phyloP scores from a whole-genome alignment of 2,113 vertebrate species.

The Callithrix jacchus region DNA sequence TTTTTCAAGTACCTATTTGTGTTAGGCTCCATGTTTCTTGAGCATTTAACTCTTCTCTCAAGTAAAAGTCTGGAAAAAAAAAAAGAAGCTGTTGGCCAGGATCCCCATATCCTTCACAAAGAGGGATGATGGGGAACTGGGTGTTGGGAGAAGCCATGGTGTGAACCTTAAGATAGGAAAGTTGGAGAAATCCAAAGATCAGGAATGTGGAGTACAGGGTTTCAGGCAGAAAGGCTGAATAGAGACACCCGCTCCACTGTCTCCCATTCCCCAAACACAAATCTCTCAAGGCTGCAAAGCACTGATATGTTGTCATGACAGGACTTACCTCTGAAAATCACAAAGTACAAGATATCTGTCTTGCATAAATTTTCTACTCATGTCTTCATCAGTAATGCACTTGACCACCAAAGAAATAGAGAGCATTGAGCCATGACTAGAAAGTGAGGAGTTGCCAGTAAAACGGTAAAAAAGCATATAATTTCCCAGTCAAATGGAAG shows the following conservation, averaged over 20 bases:
- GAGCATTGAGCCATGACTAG: background rate
- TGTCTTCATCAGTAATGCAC: background rate
- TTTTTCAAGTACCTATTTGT: conserved; percentile 8
- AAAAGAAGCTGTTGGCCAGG: background rate
- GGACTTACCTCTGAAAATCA: background rate
- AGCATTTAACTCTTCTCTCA: background rate
- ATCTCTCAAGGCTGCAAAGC: background rate
- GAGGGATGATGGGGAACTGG: background rate
- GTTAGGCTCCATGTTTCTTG: background rate
- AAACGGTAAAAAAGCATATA: background rate
- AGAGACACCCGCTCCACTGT: background rate
- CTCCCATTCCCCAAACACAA: background rate
- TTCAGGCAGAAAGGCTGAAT: background rate
- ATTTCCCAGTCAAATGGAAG: background rate
- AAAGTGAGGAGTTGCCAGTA: background rate
- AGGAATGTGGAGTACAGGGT: background rate
- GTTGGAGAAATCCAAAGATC: background rate
- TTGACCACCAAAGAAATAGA: background rate
- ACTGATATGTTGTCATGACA: background rate
- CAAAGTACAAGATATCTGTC: background rate
- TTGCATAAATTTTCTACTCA: background rate
- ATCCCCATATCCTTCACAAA: background rate
- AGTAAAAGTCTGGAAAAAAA: background rate
- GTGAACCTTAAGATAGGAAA: background rate
- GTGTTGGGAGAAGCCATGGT: background rate